Percentiles rank a stretch among this genome's conserved stretches.
phyloP scores from a whole-genome alignment of 2,888 invertebrate genomes.

The Cheilosia soror region DNA sequence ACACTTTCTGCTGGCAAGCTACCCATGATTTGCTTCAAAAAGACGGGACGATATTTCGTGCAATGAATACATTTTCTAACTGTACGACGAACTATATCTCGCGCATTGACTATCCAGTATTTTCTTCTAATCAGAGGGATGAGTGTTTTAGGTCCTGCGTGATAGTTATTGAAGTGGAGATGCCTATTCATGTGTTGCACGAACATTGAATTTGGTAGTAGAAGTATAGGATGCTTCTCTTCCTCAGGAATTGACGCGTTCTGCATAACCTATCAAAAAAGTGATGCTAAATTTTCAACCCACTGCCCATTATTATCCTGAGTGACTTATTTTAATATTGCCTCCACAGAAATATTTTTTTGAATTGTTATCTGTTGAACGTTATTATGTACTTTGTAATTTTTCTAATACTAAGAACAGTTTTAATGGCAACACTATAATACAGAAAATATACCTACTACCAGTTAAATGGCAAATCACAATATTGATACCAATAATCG shows the following conservation, averaged over 20 bases:
- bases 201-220: background rate
- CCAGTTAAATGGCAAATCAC: conserved; percentile 46
- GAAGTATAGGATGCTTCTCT: background rate
- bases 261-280: no score
- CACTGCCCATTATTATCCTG: no score
- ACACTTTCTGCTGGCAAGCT: background rate
- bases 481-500: conserved; percentile 55
- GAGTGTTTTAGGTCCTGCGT: conserved; percentile 38
- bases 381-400: no score
- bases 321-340: no score
- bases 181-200: background rate
- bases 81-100: background rate
- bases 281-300: no score
- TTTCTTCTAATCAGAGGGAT: conserved; percentile 6
- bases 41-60: conserved; percentile 6
- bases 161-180: background rate
- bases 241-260: no score
- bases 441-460: background rate
- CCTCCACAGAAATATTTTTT: no score
- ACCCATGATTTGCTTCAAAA: background rate
- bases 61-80: conserved; percentile 29
- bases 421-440: conserved; percentile 32
- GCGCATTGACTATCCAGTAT: conserved; percentile 29
- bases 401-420: background rate
- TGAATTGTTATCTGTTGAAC: no score